Evolutionary conservation across 2,888 invertebrate species (phyloP), one percentile per base, ranked within the genome.

Genomic region (Synanthedon andrenaeformis): DNA sequence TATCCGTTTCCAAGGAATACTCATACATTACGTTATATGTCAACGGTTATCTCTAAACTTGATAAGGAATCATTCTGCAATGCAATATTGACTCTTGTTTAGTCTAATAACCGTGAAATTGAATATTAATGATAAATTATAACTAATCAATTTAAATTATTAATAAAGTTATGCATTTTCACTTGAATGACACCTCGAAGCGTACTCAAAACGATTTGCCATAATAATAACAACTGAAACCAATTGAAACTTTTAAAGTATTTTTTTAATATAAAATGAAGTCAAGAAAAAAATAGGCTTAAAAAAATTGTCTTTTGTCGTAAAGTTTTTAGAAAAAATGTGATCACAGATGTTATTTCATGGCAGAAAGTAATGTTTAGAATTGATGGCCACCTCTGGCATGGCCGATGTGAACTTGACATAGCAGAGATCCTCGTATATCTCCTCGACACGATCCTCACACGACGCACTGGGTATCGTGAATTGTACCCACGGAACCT

Each of bases 341-440:
- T 35, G 35, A 45, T 13, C 11, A 0, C 45, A 45, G 4, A 6
- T 13, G 45, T 45, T 45, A 14, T 13, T 8, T 45, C 45, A 45
- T 45, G 14, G 45, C 14, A 45, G 45, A 45, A 35, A 14, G 45
- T 14, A n/a, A n/a, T 45, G 14, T 45, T 5, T 14, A 13, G 45
- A 13, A 12, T 23, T 12, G 17, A 5, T 10, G 17, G 70, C 72
- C 79, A 93, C 93, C 93, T 93, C 92, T 62, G 92, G 90, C 75
- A 88, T 83, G 62, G 89, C 82, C 65, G 92, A 90, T 62, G 92
- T 89, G 82, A 94, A 93, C 74, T 94, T 94, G 74, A 95, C 93
- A 81, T 94, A 95, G 89, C 95, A 95, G 65, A 96, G 90, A 82
- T 95, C 94, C 83, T 95, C 95, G 79, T 96, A 96, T 70, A 95